Evolutionary conservation across 2,888 invertebrate genomes (phyloP), one percentile per base, ranked within the genome.

Genomic region (Drosophila crucigera): DNA sequence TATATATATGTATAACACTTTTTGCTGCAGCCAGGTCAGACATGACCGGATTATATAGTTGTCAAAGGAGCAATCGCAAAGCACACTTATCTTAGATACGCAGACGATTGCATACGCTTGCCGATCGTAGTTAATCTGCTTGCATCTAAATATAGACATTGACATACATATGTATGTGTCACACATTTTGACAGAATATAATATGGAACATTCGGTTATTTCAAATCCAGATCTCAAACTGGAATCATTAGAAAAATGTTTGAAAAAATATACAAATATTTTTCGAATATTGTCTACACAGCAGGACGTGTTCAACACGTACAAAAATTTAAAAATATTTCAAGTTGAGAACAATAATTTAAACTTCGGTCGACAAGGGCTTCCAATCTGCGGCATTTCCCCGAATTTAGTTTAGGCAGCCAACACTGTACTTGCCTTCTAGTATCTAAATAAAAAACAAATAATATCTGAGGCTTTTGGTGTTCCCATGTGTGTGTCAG

Each of bases 391-490:
- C 33, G 11, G 33, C 33, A 30, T 30, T 14, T 63, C 53, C 19
- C 22, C 6, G 6, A 11, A 9, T 11, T 25, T 5, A 9, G 2
- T 11, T 22, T 39, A 62, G 67, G 28, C 67, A 65, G 33, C 43
- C 1, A 6, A 7, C 58, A 79, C 80, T 71, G 76, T 78, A 62
- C 28, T 30, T 50, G 69, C 61, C 28, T 37, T 47, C 30, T 22
- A 55, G 41, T 47, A 59, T 58, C 68, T 62, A 33, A 33, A 33
- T 2, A 50, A 60, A 52, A 58, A 61, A 62, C 30, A 76, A 77
- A 10, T 10, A 10, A 77, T 64, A 49, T 59, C 68, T 68, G 47
- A 30, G 63, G 30, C 41, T 53, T 56, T 41, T 41, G 55, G 41
- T 53, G 28, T 49, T 1, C 31, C 33, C 35, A 5, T 65, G 37